Evolutionary conservation across 2,888 invertebrate species (phyloP), one percentile per base, ranked within the genome.

Genomic region (Caenorhabditis becei): DNA sequence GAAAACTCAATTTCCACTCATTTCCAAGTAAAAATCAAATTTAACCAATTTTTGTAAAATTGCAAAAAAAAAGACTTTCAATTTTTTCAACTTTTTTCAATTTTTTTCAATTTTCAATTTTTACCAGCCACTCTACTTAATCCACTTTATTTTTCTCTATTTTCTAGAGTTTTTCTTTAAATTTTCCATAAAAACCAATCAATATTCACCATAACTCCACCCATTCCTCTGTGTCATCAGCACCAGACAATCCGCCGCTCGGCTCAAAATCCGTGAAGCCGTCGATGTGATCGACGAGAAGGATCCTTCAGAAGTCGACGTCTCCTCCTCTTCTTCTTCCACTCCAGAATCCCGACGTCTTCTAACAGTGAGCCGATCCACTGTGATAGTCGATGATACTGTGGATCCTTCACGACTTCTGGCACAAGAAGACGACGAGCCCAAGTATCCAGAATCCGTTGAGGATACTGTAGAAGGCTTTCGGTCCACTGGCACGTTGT

Each of bases 211-310:
- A 70, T 61, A 51, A 70, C 80, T 80, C 80, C 80, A 80, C 51
- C 80, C 80, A 69, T 80, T 80, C 24, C 80, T 23, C 26, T 75
- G 69, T 4, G 80, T 80, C 80, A 80, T 80, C 37, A 80, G 26
- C 16, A 80, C 56, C 28, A 80, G 37, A 61, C 80, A 80, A 54
- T 75, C 63, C n/a, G 80, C 75, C 3, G 80, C 80, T 14, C 63
- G 14, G 20, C 67, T 54, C 35, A 80, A 51, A 28, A 74, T 69
- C 26, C 59, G 59, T 8, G 74, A 75, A 11, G 80, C 80, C 2
- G 74, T 80, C 23, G 69, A 69, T 11, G 69, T 59, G 20, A 80
- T 80, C 37, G 80, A 80, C 0, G 80, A 28, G 20, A 74, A 74
- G 11, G 54, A 62, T 26, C 32, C 16, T 5, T 23, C 53, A 28